Conservation (phyloP, 2,888 invertebrate species). For the Acanthoscelides obtectus region DNA sequence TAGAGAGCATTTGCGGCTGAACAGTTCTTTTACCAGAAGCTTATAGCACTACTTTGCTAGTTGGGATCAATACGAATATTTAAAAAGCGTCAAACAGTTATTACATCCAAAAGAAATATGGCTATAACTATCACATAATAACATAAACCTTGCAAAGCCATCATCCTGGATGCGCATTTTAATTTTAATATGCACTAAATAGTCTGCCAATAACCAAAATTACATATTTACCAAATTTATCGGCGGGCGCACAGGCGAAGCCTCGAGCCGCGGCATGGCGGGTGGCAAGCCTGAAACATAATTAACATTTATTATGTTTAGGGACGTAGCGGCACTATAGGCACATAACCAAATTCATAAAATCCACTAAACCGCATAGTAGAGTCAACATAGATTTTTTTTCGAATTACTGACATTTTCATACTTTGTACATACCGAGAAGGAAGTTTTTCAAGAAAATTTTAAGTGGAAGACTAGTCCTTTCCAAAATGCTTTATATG, state of each 20-base stretch:
- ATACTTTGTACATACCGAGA: no score
- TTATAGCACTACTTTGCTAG: no score
- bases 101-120: neutral
- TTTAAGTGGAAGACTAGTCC: no score
- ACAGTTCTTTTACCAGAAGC: no score
- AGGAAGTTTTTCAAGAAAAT: no score
- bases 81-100: slow-evolving; percentile 27
- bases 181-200: neutral
- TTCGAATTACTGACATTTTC: no score
- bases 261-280: neutral
- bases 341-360: neutral
- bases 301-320: neutral
- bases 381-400: neutral
- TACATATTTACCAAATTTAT: neutral
- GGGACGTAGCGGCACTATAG: neutral
- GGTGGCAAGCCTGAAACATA: neutral
- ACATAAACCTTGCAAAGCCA: neutral
- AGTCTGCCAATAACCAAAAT: neutral
- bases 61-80: no score
- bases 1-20: no score
- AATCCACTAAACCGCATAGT: neutral
- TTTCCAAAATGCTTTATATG: no score
- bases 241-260: neutral
- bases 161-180: neutral
- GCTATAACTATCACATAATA: neutral